phyloP scores from a whole-genome alignment of 2,113 vertebrate genomes.

The Toxotes chatareus region DNA sequence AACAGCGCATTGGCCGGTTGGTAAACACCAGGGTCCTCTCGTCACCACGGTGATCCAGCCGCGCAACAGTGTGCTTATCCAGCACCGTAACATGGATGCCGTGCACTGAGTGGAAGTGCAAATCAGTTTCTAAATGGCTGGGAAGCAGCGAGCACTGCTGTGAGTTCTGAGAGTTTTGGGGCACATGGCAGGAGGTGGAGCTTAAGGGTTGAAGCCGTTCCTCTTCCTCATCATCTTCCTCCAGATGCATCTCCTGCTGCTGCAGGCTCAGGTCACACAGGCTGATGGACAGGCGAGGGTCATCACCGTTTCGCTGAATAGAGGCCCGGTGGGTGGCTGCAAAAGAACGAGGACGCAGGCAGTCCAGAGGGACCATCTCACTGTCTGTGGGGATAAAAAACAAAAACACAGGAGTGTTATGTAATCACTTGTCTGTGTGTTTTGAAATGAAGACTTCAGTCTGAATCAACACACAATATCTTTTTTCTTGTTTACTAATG shows the following conservation, averaged over 20 bases:
- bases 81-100: constrained; percentile 88
- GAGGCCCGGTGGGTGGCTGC: constrained; percentile 88
- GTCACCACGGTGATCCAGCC: constrained; percentile 87
- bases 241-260: constrained; percentile 67
- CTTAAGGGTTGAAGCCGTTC: constrained; percentile 79
- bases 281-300: constrained; percentile 90
- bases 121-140: constrained; percentile 87
- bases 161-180: constrained; percentile 93
- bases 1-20: constrained; percentile 88
- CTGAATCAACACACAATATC: constrained; percentile 15
- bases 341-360: constrained; percentile 89
- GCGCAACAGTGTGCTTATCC: constrained; percentile 90
- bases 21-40: constrained; percentile 93
- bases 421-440: constrained; percentile 22
- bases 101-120: constrained; percentile 91
- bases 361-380: constrained; percentile 90
- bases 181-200: constrained; percentile 87
- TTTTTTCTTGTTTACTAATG: constrained; percentile 1
- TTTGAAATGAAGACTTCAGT: constrained; percentile 27
- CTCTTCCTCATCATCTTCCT: constrained; percentile 83
- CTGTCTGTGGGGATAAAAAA: constrained; percentile 84
- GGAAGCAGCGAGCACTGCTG: constrained; percentile 91
- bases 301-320: constrained; percentile 85
- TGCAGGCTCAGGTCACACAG: constrained; percentile 92
- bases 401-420: constrained; percentile 26